phyloP scores from a whole-genome alignment of 2,888 invertebrate species.

The Dicroscelio sp. region DNA sequence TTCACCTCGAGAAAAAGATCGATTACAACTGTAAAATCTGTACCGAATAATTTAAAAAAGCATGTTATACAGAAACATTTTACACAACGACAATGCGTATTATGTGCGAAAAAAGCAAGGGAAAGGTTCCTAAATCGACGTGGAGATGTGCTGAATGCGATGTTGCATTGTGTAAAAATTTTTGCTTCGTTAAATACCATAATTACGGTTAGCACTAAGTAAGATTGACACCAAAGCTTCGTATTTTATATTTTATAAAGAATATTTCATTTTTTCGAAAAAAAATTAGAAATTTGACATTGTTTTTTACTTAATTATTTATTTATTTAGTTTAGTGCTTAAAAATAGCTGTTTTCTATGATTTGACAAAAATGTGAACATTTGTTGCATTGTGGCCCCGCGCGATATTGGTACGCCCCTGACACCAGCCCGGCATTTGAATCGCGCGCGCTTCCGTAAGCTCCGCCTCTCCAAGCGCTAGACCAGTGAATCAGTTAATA shows the following conservation, averaged over 20 bases:
- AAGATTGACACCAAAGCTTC: neutral
- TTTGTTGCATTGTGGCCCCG: too few relatives aligned
- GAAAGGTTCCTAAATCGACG: too few relatives aligned
- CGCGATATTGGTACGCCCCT: neutral
- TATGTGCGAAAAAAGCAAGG: too few relatives aligned
- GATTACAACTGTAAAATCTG: neutral
- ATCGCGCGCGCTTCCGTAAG: neutral
- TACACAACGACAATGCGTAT: neutral
- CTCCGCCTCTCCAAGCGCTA: neutral
- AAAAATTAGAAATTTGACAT: too few relatives aligned
- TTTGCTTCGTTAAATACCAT: neutral
- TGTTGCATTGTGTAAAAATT: neutral
- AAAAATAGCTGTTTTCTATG: too few relatives aligned
- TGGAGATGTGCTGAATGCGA: neutral
- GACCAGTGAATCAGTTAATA: neutral
- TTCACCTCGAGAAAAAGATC: conserved; percentile 17
- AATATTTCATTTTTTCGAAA: neutral
- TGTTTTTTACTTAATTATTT: too few relatives aligned
- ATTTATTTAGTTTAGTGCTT: too few relatives aligned
- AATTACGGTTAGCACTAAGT: too few relatives aligned
- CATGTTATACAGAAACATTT: neutral
- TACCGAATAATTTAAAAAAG: neutral
- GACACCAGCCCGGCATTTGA: neutral
- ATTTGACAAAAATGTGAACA: neutral
- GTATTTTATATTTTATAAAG: neutral